Percentiles rank a stretch among this genome's conserved stretches.
Conservation (phyloP, 2,888 invertebrate genomes). For the Scaptomyza reducta region DNA sequence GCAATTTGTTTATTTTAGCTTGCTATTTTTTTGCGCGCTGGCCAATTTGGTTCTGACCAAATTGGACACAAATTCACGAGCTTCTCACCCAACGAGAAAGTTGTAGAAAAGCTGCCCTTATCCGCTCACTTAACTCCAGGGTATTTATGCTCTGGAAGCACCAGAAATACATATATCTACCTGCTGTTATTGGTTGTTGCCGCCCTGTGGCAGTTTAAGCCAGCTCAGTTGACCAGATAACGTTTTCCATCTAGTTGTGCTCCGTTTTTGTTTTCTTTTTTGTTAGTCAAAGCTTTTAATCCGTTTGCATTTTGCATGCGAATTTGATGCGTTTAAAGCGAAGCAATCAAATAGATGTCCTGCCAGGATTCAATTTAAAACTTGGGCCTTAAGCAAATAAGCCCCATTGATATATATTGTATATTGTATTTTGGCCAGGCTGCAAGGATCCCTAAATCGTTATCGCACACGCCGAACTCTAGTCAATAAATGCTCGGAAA, state of each 20-base stretch:
- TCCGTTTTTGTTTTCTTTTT: neutral
- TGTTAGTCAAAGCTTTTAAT: slow-evolving; percentile 55
- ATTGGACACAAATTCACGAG: slow-evolving; percentile 1
- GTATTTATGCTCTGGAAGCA: no score
- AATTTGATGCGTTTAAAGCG: slow-evolving; percentile 29
- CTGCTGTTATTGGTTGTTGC: neutral
- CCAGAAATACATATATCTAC: neutral
- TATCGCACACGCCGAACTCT: slow-evolving; percentile 25
- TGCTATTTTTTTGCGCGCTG: slow-evolving; percentile 34
- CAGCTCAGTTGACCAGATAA: slow-evolving; percentile 1
- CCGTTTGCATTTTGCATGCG: slow-evolving; percentile 56
- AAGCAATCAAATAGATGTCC: slow-evolving; percentile 15
- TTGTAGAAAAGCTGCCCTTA: no score
- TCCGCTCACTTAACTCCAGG: no score
- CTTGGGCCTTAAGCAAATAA: slow-evolving; percentile 68
- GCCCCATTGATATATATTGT: slow-evolving; percentile 19
- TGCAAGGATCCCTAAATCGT: slow-evolving; percentile 9
- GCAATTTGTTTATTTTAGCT: slow-evolving; percentile 27
- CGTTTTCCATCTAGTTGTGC: neutral
- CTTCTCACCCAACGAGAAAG: no score
- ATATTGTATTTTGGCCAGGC: slow-evolving; percentile 18
- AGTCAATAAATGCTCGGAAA: slow-evolving; percentile 38
- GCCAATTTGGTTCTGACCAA: slow-evolving; percentile 31
- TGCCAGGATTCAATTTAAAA: slow-evolving; percentile 70
- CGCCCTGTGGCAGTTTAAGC: slow-evolving; percentile 1